Conservation (phyloP, 2,888 invertebrate genomes). For the Brenthis ino region DNA sequence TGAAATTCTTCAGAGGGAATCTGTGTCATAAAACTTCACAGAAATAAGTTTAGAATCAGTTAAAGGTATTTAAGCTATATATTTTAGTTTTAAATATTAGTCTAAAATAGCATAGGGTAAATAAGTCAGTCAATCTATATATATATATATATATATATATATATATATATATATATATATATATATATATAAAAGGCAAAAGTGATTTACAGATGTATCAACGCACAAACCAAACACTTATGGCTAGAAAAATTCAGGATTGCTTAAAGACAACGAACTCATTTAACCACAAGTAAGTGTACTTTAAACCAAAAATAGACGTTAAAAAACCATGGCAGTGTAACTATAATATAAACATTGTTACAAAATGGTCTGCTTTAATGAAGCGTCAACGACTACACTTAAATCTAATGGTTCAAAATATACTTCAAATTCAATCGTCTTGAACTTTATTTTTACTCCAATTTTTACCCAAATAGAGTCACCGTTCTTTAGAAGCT, state of each 20-base stretch:
- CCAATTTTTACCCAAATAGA: not conserved
- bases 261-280: too few species aligned
- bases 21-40: not conserved
- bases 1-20: not conserved
- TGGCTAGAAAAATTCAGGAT: too few species aligned
- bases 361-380: conserved; percentile 21
- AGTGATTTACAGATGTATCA: too few species aligned
- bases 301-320: conserved; percentile 5
- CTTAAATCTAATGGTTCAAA: conserved; percentile 24
- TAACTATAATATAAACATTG: conserved; percentile 31
- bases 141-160: too few species aligned
- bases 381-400: conserved; percentile 30
- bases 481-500: too few species aligned
- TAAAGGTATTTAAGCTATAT: too few species aligned
- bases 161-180: too few species aligned
- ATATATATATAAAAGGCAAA: too few species aligned
- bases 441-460: not conserved
- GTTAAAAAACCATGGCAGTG: conserved; percentile 16
- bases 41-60: not conserved
- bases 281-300: not conserved
- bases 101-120: too few species aligned
- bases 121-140: too few species aligned
- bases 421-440: conserved; percentile 14
- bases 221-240: too few species aligned
- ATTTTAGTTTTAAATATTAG: too few species aligned